Percentiles rank a stretch among this genome's conserved stretches.
phyloP scores from a whole-genome alignment of 1,140 invertebrate genomes.

The Eumeta japonica region DNA sequence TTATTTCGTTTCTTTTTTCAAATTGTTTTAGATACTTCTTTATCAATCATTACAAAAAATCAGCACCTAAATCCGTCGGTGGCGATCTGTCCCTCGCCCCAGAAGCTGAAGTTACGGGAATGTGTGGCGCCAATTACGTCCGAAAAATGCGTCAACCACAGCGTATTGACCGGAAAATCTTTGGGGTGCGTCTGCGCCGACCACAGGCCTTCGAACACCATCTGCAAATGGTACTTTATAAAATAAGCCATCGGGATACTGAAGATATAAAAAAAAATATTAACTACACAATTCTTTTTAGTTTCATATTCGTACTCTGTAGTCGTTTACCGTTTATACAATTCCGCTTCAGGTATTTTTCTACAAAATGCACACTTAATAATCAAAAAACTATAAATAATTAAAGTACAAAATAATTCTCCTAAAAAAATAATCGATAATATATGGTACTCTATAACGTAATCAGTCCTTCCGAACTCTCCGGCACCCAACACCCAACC shows the following conservation, averaged over 20 bases:
- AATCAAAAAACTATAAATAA: too few relatives aligned
- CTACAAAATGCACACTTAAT: too few relatives aligned
- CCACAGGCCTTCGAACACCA: constrained; percentile 96
- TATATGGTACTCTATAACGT: too few relatives aligned
- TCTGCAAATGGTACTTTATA: constrained; percentile 52
- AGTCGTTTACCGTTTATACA: too few relatives aligned
- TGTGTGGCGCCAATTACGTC: constrained; percentile 97
- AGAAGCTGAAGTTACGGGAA: constrained; percentile 86
- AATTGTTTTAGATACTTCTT: too few relatives aligned
- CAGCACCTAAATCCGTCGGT: constrained; percentile 85
- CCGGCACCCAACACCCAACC: too few relatives aligned
- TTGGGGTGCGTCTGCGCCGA: constrained; percentile 94
- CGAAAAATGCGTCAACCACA: constrained; percentile 95
- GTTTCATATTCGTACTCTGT: background rate
- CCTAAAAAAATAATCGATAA: too few relatives aligned
- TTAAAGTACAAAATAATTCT: too few relatives aligned
- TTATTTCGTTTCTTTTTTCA: too few relatives aligned
- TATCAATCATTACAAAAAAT: background rate
- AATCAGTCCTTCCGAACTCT: too few relatives aligned
- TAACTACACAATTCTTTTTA: background rate
- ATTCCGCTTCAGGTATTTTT: too few relatives aligned
- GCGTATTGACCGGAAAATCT: constrained; percentile 82
- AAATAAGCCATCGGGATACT: background rate
- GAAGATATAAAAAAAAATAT: background rate
- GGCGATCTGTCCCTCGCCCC: constrained; percentile 88